These are phyloP conservation scores for Venustaconcha ellipsiformis DNA, from an alignment of 1,140 invertebrate genomes.

Conservation along the genomic window DNA sequence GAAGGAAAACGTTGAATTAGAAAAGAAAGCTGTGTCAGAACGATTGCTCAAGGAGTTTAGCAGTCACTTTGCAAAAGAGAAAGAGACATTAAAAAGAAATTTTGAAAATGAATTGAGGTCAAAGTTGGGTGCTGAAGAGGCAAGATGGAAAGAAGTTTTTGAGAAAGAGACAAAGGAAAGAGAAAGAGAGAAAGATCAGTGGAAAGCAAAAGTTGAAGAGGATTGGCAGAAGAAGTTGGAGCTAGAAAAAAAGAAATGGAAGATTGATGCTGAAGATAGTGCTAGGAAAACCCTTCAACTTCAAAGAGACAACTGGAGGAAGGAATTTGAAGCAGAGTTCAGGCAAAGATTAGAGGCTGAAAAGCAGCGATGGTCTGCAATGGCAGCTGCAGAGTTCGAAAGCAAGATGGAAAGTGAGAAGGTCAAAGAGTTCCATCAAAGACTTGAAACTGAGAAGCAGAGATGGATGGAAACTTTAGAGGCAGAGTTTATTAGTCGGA, in stretches of 20 bases:
- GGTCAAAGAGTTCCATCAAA: slow-evolving; percentile 20
- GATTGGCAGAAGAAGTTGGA: slow-evolving; percentile 21
- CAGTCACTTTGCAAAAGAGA: slow-evolving; percentile 7
- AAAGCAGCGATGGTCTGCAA: too few relatives aligned
- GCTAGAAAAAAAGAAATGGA: slow-evolving; percentile 20
- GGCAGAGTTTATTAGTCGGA: slow-evolving; percentile 7
- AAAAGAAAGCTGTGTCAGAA: too few relatives aligned
- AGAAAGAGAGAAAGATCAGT: slow-evolving; percentile 22
- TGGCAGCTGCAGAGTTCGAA: background rate
- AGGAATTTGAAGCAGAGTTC: too few relatives aligned
- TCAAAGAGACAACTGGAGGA: slow-evolving; percentile 16
- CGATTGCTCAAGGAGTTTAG: too few relatives aligned
- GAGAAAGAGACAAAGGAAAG: slow-evolving; percentile 26
- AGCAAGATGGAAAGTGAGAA: slow-evolving; percentile 21
- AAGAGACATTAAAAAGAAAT: slow-evolving; percentile 14
- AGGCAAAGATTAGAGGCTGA: too few relatives aligned
- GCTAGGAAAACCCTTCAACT: slow-evolving; percentile 4
- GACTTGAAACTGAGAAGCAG: slow-evolving; percentile 17
- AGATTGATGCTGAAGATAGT: slow-evolving; percentile 20
- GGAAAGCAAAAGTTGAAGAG: slow-evolving; percentile 21
- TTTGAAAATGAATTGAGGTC: slow-evolving; percentile 22
- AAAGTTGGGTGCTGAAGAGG: slow-evolving; percentile 19
- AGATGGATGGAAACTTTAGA: slow-evolving; percentile 29
- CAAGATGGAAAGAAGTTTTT: slow-evolving; percentile 17
- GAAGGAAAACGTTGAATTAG: slow-evolving; percentile 1